A percentile compares a stretch with the other conserved stretches of the same genome.
Evolutionary conservation across 2,888 invertebrate genomes (phyloP).

Genomic region (Sialis lutaria): DNA sequence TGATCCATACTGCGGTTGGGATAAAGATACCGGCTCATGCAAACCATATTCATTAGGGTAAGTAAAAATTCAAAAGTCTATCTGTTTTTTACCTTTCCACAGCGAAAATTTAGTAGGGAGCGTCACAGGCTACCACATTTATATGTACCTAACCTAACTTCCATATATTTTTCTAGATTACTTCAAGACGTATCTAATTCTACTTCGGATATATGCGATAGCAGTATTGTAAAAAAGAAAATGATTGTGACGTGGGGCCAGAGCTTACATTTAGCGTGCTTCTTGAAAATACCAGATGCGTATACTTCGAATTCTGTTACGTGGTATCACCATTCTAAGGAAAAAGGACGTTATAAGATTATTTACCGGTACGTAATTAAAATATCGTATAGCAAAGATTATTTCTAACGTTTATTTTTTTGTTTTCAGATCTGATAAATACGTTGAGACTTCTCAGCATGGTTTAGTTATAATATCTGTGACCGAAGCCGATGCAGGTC

Average conservation of each 20-base stretch:
- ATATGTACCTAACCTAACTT: no score
- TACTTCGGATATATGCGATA: conserved; percentile 81
- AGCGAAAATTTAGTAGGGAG: neutral
- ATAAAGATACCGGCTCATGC: conserved; percentile 75
- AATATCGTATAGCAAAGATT: neutral
- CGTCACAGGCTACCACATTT: no score
- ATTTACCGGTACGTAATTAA: conserved; percentile 40
- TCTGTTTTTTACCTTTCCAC: neutral
- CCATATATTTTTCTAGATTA: conserved; percentile 28
- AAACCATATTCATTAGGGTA: conserved; percentile 76
- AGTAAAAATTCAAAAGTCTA: conserved; percentile 16
- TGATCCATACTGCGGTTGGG: conserved; percentile 96
- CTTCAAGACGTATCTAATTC: conserved; percentile 84
- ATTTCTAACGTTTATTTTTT: no score
- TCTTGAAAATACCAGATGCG: conserved; percentile 79
- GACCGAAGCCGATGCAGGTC: conserved; percentile 73
- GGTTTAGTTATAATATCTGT: conserved; percentile 81
- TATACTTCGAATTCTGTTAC: conserved; percentile 66
- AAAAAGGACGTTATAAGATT: conserved; percentile 70
- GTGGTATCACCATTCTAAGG: conserved; percentile 80
- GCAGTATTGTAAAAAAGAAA: conserved; percentile 73
- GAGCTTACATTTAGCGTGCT: conserved; percentile 80
- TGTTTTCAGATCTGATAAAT: conserved; percentile 60
- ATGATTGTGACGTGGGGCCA: conserved; percentile 87
- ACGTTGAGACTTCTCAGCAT: conserved; percentile 83